Evolutionary conservation across 2,113 vertebrate genomes (phyloP).

Genomic region (Columba janthina): DNA sequence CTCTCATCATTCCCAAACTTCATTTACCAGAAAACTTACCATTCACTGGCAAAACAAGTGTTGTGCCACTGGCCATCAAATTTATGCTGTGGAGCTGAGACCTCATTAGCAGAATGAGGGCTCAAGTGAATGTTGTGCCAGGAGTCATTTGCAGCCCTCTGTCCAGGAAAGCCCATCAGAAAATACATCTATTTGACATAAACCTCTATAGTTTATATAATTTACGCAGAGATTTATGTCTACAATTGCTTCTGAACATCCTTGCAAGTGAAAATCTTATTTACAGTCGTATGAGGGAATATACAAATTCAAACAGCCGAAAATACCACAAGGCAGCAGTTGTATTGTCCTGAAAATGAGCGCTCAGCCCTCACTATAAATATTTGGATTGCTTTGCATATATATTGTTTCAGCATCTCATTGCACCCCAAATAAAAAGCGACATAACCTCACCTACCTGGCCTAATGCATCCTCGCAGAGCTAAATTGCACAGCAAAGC

Average conservation of each 20-base stretch:
- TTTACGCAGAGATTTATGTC: background rate
- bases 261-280: background rate
- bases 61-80: background rate
- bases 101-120: background rate
- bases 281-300: background rate
- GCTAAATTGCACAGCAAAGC: background rate
- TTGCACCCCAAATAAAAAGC: background rate
- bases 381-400: slow-evolving; percentile 25
- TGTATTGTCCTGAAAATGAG: background rate
- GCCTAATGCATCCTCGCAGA: background rate
- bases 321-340: background rate
- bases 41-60: background rate
- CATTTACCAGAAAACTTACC: background rate
- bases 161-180: background rate
- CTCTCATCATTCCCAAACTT: background rate
- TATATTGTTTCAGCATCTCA: slow-evolving; percentile 5
- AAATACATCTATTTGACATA: background rate
- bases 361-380: background rate
- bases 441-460: background rate
- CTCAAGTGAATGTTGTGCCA: background rate
- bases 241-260: background rate
- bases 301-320: background rate
- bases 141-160: background rate
- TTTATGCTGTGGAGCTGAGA: background rate
- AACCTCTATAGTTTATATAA: background rate